Percentiles rank a stretch among this genome's conserved stretches.
Conservation (phyloP, 2,113 vertebrate genomes). For the Lycaon pictus region DNA sequence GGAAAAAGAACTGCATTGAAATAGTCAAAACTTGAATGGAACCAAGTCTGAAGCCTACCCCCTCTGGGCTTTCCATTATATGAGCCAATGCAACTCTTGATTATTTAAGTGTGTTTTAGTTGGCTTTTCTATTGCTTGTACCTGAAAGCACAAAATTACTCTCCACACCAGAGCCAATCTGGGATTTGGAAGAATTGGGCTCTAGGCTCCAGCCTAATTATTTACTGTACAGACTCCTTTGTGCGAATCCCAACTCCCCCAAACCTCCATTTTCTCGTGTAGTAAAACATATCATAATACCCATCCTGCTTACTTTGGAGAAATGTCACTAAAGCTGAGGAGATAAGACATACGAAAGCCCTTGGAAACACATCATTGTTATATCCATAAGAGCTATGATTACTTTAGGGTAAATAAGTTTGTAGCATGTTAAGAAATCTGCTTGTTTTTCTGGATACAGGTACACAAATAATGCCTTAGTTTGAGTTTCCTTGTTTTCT, state of each 20-base stretch:
- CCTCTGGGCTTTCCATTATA: neutral
- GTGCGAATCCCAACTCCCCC: neutral
- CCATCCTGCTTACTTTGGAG: neutral
- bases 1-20: neutral
- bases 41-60: neutral
- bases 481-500: neutral
- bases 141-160: neutral
- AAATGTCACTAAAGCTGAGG: neutral
- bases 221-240: neutral
- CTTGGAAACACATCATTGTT: neutral
- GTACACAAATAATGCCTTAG: neutral
- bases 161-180: neutral
- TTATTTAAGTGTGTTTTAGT: neutral
- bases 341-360: neutral
- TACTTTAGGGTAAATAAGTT: neutral
- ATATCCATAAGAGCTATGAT: neutral
- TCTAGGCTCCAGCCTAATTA: neutral
- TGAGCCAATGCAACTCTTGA: neutral
- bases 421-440: neutral
- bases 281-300: neutral
- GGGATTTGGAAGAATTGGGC: neutral
- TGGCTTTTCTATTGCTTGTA: neutral
- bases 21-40: neutral
- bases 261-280: slow-evolving; percentile 15
- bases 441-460: neutral